Evolutionary conservation across 2,888 invertebrate species (phyloP).

Genomic region (Cacoxenus indagator): DNA sequence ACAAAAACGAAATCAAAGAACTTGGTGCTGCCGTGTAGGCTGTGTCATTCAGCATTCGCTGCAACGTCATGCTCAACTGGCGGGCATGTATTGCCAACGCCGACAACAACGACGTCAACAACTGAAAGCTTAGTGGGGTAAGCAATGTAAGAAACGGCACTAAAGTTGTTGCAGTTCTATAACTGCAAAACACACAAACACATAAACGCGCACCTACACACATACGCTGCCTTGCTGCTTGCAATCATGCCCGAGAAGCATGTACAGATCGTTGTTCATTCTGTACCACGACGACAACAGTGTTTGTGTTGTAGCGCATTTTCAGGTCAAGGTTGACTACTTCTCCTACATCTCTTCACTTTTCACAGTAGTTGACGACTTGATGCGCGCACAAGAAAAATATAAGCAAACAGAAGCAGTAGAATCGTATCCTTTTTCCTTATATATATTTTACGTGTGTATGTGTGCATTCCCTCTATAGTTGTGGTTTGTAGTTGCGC

Average conservation of each 20-base stretch:
- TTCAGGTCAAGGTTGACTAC: conserved; percentile 68
- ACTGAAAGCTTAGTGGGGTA: neutral
- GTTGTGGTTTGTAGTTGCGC: neutral
- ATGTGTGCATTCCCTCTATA: neutral
- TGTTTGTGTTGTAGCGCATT: conserved; percentile 49
- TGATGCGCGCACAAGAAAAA: conserved; percentile 35
- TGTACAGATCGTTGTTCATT: conserved; percentile 38
- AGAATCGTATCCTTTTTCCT: neutral
- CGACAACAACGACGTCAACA: neutral
- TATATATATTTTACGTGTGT: neutral
- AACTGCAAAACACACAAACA: neutral
- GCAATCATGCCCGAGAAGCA: conserved; percentile 54
- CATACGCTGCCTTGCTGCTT: neutral
- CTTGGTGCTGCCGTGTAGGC: no score
- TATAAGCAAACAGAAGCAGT: neutral
- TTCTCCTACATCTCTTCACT: neutral
- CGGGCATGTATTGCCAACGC: no score
- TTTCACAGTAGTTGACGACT: conserved; percentile 23
- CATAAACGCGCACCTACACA: neutral
- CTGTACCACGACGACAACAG: conserved; percentile 24
- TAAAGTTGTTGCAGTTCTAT: neutral
- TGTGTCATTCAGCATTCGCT: no score
- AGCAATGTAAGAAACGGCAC: neutral
- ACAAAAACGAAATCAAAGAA: neutral
- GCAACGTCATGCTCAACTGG: neutral